Percentiles rank a stretch among this genome's conserved stretches.
These are phyloP conservation scores for Eulithis testata DNA, from an alignment of 2,888 invertebrate species.

Conservation along the genomic window DNA sequence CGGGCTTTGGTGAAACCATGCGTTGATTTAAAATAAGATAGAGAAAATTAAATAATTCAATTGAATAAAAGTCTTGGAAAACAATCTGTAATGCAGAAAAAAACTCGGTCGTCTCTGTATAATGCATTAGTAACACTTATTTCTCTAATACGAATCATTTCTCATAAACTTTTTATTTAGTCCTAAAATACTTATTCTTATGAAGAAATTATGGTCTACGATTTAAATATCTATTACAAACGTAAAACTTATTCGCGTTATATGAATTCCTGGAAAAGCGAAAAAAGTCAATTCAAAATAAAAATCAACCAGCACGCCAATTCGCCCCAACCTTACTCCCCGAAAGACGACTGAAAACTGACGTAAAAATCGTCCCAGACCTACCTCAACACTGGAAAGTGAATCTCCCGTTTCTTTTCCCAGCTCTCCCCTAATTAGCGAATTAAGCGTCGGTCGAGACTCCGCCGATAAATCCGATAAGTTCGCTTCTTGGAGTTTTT, in stretches of 20 bases:
- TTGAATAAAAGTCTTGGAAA: not conserved
- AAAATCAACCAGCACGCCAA: conserved; percentile 48
- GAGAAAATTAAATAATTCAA: not conserved
- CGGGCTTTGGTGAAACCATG: conserved; percentile 44
- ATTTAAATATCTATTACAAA: too few relatives aligned
- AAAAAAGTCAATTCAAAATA: not conserved
- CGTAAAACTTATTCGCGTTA: too few relatives aligned
- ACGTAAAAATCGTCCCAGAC: conserved; percentile 82
- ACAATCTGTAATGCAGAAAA: too few relatives aligned
- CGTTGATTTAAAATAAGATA: not conserved
- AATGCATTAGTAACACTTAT: too few relatives aligned
- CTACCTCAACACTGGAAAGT: conserved; percentile 72
- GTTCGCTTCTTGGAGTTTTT: conserved; percentile 37
- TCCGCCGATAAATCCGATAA: conserved; percentile 39
- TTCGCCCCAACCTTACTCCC: conserved; percentile 48
- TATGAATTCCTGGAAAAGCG: not conserved
- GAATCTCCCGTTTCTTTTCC: conserved; percentile 64
- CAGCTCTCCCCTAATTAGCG: conserved; percentile 74
- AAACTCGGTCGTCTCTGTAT: too few relatives aligned
- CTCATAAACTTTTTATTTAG: too few relatives aligned
- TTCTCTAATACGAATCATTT: too few relatives aligned
- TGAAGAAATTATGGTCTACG: too few relatives aligned
- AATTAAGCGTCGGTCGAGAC: conserved; percentile 63
- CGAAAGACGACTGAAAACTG: conserved; percentile 74
- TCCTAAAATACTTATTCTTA: too few relatives aligned